Evolutionary conservation across 2,888 invertebrate species (phyloP).

Genomic region (Hyposoter dolosus): DNA sequence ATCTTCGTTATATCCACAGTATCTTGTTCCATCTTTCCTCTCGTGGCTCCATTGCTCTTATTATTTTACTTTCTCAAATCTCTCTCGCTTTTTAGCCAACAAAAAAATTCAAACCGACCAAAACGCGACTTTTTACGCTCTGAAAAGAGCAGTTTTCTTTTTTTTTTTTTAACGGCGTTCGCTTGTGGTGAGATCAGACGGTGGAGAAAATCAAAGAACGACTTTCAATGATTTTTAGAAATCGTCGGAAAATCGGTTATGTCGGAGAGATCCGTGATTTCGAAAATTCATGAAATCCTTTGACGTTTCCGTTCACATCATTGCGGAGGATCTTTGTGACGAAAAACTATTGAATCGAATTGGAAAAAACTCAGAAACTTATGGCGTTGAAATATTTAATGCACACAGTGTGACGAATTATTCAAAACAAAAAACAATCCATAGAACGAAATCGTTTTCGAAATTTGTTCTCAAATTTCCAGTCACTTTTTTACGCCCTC

Average conservation of each 20-base stretch:
- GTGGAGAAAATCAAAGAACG: neutral
- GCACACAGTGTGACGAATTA: neutral
- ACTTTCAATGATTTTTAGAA: neutral
- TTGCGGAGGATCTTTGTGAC: neutral
- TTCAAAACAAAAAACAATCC: neutral
- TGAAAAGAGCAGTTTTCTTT: conserved; percentile 15
- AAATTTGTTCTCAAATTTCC: neutral
- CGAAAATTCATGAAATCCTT: neutral
- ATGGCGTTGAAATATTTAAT: neutral
- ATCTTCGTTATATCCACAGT: conserved; percentile 52
- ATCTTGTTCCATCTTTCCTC: conserved; percentile 30
- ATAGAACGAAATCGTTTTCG: neutral
- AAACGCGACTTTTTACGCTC: conserved; percentile 16
- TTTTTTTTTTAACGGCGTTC: neutral
- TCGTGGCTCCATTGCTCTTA: conserved; percentile 1
- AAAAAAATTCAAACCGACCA: conserved; percentile 6
- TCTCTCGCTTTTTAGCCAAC: neutral
- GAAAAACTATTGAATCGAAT: neutral
- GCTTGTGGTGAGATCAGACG: neutral
- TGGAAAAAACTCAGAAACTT: neutral
- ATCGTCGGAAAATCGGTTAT: neutral
- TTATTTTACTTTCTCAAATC: neutral
- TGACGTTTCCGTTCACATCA: neutral
- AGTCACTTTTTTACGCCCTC: neutral
- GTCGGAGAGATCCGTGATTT: neutral